Conservation (phyloP, 2,113 vertebrate genomes). For the Craseonycteris thonglongyai region DNA sequence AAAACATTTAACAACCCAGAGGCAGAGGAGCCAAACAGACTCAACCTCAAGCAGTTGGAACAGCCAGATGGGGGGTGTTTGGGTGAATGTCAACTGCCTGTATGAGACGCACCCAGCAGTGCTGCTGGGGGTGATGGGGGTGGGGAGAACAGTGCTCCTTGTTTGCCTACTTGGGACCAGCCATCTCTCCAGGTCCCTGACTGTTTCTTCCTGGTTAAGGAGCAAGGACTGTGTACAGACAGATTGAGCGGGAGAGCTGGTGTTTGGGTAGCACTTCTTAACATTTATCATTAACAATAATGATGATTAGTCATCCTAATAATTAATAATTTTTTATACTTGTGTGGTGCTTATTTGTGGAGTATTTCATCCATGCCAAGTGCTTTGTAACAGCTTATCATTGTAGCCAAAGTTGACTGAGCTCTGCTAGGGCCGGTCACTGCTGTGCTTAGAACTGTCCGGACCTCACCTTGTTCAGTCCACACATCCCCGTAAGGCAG, state of each 20-base stretch:
- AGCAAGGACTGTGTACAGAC: slow-evolving; percentile 5
- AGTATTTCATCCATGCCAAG: slow-evolving; percentile 53
- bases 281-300: slow-evolving; percentile 59
- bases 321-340: slow-evolving; percentile 72
- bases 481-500: not conserved
- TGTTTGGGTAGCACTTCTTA: slow-evolving; percentile 57
- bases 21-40: not conserved
- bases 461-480: not conserved
- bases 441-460: not conserved
- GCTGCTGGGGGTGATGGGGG: not conserved
- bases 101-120: not conserved
- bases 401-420: slow-evolving; percentile 4
- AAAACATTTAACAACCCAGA: not conserved
- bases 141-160: not conserved
- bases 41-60: not conserved
- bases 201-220: not conserved
- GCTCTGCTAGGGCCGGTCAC: not conserved
- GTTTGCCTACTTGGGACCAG: not conserved
- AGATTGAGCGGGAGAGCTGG: slow-evolving; percentile 44
- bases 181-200: not conserved
- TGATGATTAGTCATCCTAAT: slow-evolving; percentile 65
- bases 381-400: slow-evolving; percentile 41
- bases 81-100: not conserved
- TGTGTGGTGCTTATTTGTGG: slow-evolving; percentile 53
- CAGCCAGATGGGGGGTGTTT: not conserved